Base-by-base conservation (phyloP, 2,113 vertebrate species). In the Nanorana parkeri region DNA sequence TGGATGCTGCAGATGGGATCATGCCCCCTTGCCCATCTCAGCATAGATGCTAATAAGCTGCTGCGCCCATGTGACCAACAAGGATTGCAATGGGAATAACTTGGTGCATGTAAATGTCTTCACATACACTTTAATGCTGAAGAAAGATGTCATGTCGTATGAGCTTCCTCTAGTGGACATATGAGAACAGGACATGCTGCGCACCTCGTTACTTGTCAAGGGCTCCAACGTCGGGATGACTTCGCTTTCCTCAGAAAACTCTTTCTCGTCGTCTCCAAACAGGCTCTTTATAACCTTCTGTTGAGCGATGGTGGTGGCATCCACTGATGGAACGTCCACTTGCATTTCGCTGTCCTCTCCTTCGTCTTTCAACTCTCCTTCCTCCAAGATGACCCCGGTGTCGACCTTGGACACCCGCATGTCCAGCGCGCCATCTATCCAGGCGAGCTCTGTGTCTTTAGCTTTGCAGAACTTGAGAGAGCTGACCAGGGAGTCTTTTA, bases 381-480 rank as follows among this genome's bases (percentile, higher is more conserved):
- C 96, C 91, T 99, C 98, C 80, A 95, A 88, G 89, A 99, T 93
- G 81, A 99, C 97, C 3, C 98, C 97, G 0, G 95, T 99, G 90
- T 99, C 97, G 85, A 99, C 98, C 90, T 97, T 98, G 1, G 96
- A 96, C 77, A 99, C 97, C 3, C 97, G 92, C 97, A 99, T 99
- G 88, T 99, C 98, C 87, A 99, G 89, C 85, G 98, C 95, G 1
- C 98, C 97, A 4, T 99, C 96, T 75, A 99, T 97, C 98, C 98
- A 99, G 2, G 98, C 98, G 68, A 99, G 83, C 88, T 99, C 98
- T 0, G 96, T 97, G 89, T 99, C 98, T 86, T 96, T 97, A 68
- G 97, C 98, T 89, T 97, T 97, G 90, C 97, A 99, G 89, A 99
- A 98, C 90, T 98, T 97, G 86, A 99, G 95, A 0, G 98, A 99